Conservation (phyloP, 2,797 vertebrate species). For the Novumbra hubbsi region DNA sequence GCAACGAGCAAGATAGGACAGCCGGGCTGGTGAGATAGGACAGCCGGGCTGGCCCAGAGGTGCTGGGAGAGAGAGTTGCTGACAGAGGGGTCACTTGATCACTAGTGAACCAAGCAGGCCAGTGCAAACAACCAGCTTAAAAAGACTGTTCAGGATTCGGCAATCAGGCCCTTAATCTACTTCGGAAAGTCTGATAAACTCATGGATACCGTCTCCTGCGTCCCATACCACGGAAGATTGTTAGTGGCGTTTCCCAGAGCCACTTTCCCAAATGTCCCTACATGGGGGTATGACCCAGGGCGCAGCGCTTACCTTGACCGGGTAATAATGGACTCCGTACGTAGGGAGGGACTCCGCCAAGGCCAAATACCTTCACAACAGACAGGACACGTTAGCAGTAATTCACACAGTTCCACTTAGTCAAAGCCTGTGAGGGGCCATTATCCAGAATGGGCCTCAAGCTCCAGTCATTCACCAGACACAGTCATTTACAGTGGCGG, state of each 20-base stretch:
- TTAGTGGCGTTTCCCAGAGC: no score
- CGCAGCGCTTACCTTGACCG: conserved; percentile 86
- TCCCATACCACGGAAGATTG: conserved; percentile 28
- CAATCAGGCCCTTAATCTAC: no score
- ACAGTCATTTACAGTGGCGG: conserved; percentile 50
- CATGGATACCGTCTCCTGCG: conserved; percentile 13
- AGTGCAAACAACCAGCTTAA: background rate
- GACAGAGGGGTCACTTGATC: conserved; percentile 24
- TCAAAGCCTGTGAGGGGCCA: conserved; percentile 47
- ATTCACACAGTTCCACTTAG: conserved; percentile 44
- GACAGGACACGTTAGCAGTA: conserved; percentile 47
- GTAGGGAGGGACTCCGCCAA: conserved; percentile 92
- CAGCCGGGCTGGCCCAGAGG: background rate
- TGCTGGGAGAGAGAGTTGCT: conserved; percentile 9
- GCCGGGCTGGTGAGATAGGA: conserved; percentile 4
- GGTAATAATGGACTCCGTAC: conserved; percentile 98
- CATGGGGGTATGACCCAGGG: no score
- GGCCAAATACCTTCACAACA: conserved; percentile 86
- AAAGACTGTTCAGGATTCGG: no score
- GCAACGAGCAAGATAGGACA: conserved; percentile 48
- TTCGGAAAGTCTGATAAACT: background rate
- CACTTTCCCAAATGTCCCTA: no score
- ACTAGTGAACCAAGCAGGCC: conserved; percentile 14
- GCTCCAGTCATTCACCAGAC: conserved; percentile 43
- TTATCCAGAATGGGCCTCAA: conserved; percentile 48